These are phyloP conservation scores for Epicauta chinensis DNA, from an alignment of 1,140 invertebrate species.

Conservation along the genomic window DNA sequence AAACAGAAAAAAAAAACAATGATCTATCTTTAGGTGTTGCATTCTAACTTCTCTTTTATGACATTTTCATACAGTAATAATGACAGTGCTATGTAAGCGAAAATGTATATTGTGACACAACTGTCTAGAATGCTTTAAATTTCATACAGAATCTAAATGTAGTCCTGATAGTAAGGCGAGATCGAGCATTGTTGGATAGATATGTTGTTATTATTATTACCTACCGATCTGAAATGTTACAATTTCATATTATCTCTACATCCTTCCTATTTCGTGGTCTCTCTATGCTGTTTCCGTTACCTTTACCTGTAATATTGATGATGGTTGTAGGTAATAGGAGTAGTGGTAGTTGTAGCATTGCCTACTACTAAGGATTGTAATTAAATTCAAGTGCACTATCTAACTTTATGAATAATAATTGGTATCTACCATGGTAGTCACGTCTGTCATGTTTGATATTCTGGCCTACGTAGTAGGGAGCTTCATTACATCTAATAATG, in stretches of 20 bases:
- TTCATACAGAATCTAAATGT: too few relatives aligned
- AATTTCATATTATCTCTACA: slow-evolving; percentile 13
- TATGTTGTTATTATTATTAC: not conserved
- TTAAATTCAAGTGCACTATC: slow-evolving; percentile 22
- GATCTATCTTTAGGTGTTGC: too few relatives aligned
- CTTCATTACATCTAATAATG: slow-evolving; percentile 16
- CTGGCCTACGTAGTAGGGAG: slow-evolving; percentile 6
- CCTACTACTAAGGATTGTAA: slow-evolving; percentile 10
- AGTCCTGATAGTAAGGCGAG: slow-evolving; percentile 4
- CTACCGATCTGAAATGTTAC: slow-evolving; percentile 12
- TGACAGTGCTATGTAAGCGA: too few relatives aligned
- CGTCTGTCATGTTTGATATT: slow-evolving; percentile 21
- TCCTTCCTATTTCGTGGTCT: slow-evolving; percentile 3
- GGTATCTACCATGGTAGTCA: slow-evolving; percentile 16
- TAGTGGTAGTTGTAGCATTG: not conserved
- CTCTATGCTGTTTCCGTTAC: slow-evolving; percentile 12
- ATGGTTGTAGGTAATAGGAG: not conserved
- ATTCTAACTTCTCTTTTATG: too few relatives aligned
- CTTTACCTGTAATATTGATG: slow-evolving; percentile 10
- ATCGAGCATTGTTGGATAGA: slow-evolving; percentile 2
- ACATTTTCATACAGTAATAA: not conserved
- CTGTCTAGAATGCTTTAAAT: too few relatives aligned
- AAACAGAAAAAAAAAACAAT: too few relatives aligned
- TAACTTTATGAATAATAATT: slow-evolving; percentile 27
- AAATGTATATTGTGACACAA: too few relatives aligned